Conservation (phyloP, 2,113 vertebrate species). For the Pao palembangensis region DNA sequence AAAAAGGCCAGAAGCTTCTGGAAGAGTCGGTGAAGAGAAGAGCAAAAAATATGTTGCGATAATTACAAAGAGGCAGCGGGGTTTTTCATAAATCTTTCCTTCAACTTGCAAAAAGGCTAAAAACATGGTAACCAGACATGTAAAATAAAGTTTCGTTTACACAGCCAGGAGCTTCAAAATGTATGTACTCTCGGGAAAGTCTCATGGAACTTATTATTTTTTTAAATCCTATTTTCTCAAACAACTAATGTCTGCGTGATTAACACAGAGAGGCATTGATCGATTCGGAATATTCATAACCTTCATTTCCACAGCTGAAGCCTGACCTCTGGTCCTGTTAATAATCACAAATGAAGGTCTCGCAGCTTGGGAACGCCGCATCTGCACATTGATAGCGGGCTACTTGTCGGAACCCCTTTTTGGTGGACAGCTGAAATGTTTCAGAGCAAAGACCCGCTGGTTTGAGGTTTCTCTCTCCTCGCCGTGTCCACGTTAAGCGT, state of each 20-base stretch:
- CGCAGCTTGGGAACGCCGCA: conserved; percentile 70
- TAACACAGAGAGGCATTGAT: no score
- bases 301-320: conserved; percentile 6
- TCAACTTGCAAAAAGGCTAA: background rate
- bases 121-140: no score
- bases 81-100: background rate
- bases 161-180: no score
- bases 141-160: no score
- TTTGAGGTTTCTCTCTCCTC: conserved; percentile 18
- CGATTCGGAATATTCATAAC: conserved; percentile 10
- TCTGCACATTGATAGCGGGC: conserved; percentile 59
- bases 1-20: conserved; percentile 13
- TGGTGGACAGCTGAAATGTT: conserved; percentile 16
- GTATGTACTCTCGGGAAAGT: no score
- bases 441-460: conserved; percentile 25
- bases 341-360: conserved; percentile 55
- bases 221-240: no score
- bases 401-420: conserved; percentile 10
- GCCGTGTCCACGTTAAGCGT: conserved; percentile 2
- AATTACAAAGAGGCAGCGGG: no score
- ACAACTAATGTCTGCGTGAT: no score
- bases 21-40: conserved; percentile 10
- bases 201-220: no score
- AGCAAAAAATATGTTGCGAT: no score
- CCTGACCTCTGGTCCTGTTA: conserved; percentile 3